phyloP scores from a whole-genome alignment of 2,797 vertebrate species.

The Capromys pilorides region DNA sequence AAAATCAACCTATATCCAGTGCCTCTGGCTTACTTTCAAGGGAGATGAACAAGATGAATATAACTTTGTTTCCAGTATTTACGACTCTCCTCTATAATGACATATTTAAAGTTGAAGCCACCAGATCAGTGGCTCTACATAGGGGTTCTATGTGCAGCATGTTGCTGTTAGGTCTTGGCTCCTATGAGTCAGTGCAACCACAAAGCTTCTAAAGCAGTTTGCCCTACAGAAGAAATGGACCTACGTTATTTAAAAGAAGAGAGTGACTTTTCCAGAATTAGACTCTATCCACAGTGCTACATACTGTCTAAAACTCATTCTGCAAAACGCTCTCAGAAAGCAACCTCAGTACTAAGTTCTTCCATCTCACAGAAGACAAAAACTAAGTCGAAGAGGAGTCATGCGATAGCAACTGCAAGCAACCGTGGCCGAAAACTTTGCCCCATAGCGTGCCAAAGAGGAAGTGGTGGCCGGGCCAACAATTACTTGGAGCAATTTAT shows the following conservation, averaged over 20 bases:
- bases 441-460: constrained; percentile 24
- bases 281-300: not conserved
- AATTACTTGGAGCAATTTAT: constrained; percentile 62
- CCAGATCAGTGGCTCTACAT: not conserved
- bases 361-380: constrained; percentile 25
- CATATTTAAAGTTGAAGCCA: constrained; percentile 1
- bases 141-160: not conserved
- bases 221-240: constrained; percentile 31
- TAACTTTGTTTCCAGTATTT: not conserved
- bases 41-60: not conserved
- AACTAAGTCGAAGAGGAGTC: constrained; percentile 43
- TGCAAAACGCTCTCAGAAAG: constrained; percentile 38
- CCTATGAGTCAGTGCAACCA: not conserved
- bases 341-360: constrained; percentile 13
- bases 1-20: not conserved
- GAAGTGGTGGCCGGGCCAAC: constrained; percentile 59
- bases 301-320: not conserved
- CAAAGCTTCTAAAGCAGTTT: not conserved
- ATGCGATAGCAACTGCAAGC: constrained; percentile 38
- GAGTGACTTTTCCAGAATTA: constrained; percentile 21
- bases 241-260: constrained; percentile 20
- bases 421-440: constrained; percentile 40
- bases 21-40: constrained; percentile 11
- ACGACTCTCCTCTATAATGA: constrained; percentile 7
- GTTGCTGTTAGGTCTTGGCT: not conserved